These are phyloP conservation scores for Venustoraphidia nigricollis DNA, from an alignment of 2,888 invertebrate genomes.

Conservation along the genomic window DNA sequence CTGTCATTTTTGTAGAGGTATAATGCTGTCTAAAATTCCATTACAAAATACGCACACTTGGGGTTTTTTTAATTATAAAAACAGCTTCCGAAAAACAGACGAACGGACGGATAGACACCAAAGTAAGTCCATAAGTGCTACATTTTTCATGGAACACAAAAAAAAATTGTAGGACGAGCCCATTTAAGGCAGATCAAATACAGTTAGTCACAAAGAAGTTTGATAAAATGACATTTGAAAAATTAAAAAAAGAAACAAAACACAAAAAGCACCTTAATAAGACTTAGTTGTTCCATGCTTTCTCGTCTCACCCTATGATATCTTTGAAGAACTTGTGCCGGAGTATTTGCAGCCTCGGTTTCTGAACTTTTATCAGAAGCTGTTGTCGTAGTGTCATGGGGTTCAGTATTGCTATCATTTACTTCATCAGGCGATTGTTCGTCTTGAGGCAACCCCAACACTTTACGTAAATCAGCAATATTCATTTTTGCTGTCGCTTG, in stretches of 20 bases:
- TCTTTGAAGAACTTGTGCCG: slow-evolving; percentile 1
- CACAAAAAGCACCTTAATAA: slow-evolving; percentile 56
- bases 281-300: slow-evolving; percentile 91
- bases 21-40: no score
- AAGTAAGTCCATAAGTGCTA: no score
- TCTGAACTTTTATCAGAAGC: background rate
- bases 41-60: no score
- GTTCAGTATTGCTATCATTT: slow-evolving; percentile 7
- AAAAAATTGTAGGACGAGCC: no score
- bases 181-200: no score
- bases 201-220: slow-evolving; percentile 7
- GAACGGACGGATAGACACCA: no score
- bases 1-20: no score
- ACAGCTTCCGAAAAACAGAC: no score
- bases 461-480: slow-evolving; percentile 72
- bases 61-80: no score
- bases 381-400: slow-evolving; percentile 11
- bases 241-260: slow-evolving; percentile 14
- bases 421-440: slow-evolving; percentile 21
- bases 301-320: slow-evolving; percentile 60
- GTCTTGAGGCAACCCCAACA: slow-evolving; percentile 55
- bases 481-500: slow-evolving; percentile 91
- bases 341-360: background rate
- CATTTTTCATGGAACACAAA: no score
- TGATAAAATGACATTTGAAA: slow-evolving; percentile 14